Conservation (phyloP, 2,797 vertebrate species). For the Thalassophryne amazonica region DNA sequence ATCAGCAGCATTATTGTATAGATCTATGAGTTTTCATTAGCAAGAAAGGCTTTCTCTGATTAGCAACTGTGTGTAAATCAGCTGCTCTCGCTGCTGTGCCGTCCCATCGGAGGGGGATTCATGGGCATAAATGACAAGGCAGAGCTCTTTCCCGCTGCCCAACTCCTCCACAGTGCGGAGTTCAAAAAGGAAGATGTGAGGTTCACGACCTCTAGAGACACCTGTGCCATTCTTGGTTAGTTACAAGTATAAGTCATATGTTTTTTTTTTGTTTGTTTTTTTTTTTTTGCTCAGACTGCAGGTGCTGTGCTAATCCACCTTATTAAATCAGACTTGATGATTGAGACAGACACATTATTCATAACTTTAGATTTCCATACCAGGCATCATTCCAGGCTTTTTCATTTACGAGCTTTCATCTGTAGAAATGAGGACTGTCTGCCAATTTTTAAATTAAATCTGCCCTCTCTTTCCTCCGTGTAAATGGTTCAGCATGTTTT, state of each 20-base stretch:
- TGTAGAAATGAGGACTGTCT: slow-evolving; percentile 86
- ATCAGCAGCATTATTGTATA: slow-evolving; percentile 61
- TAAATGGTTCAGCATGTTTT: slow-evolving; percentile 71
- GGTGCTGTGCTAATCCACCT: slow-evolving; percentile 85
- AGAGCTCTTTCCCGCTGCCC: slow-evolving; percentile 49
- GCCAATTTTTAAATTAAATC: slow-evolving; percentile 99
- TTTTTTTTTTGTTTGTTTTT: too few species aligned
- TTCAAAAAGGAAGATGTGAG: slow-evolving; percentile 42
- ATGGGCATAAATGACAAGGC: slow-evolving; percentile 61
- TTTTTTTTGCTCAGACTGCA: slow-evolving; percentile 62
- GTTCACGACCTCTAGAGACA: slow-evolving; percentile 33
- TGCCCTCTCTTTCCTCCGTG: slow-evolving; percentile 79
- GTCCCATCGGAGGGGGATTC: slow-evolving; percentile 53
- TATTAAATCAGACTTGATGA: slow-evolving; percentile 94
- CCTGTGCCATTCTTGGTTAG: slow-evolving; percentile 52
- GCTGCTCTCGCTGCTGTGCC: slow-evolving; percentile 26
- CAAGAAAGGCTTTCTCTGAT: slow-evolving; percentile 81
- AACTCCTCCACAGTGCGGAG: slow-evolving; percentile 31
- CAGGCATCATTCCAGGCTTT: slow-evolving; percentile 92
- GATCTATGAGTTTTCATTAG: slow-evolving; percentile 83
- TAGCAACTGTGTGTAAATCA: slow-evolving; percentile 78
- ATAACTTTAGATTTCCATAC: slow-evolving; percentile 95
- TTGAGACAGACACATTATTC: slow-evolving; percentile 97
- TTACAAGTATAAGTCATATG: slow-evolving; percentile 50
- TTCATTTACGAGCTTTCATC: slow-evolving; percentile 97